Evolutionary conservation across 2,797 vertebrate genomes (phyloP).

Genomic region (Sitta carolinensis): DNA sequence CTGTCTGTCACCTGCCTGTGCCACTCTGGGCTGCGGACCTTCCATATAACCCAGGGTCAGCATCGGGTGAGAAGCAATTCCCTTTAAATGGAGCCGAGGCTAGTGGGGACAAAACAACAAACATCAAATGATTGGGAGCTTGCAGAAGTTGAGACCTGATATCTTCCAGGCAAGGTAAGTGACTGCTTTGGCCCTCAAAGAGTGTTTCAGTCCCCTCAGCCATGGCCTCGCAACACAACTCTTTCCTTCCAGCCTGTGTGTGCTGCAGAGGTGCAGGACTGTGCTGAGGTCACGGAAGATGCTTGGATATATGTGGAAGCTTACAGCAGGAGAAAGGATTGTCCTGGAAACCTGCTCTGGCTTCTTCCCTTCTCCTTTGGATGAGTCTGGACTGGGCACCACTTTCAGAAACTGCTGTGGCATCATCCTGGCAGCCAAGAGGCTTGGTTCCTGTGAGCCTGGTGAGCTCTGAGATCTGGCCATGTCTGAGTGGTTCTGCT

Average conservation of each 20-base stretch:
- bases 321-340: neutral
- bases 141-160: fast-evolving
- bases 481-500: fast-evolving
- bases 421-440: neutral
- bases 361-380: neutral
- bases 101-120: neutral
- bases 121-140: neutral
- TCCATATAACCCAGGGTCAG: neutral
- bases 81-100: neutral
- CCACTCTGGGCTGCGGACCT: neutral
- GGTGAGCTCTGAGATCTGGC: neutral
- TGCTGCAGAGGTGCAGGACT: neutral
- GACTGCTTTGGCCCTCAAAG: neutral
- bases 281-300: neutral
- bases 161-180: neutral
- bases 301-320: neutral
- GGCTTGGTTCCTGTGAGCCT: neutral
- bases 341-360: neutral
- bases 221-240: fast-evolving
- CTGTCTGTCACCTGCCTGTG: neutral
- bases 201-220: neutral
- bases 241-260: neutral
- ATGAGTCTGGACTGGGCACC: neutral
- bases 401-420: conserved; percentile 8
- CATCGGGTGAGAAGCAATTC: neutral